These are phyloP conservation scores for Ploceus nigricollis DNA, from an alignment of 2,113 vertebrate species.

Conservation along the genomic window DNA sequence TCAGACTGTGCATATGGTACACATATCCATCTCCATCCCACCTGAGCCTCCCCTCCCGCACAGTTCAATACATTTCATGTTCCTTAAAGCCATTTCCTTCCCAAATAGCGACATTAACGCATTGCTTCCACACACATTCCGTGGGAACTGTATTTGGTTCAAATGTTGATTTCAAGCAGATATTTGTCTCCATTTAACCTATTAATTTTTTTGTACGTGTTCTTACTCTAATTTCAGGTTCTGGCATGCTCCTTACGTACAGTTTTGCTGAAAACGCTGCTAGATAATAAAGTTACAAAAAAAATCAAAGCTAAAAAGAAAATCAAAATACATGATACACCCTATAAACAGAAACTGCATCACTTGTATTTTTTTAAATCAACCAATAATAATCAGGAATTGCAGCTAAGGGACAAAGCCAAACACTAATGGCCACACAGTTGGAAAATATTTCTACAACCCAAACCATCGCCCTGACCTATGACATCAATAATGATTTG, in stretches of 20 bases:
- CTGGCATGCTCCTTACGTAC: accelerated
- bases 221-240: background rate
- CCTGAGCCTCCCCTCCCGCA: background rate
- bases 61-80: accelerated
- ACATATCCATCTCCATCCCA: accelerated
- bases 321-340: background rate
- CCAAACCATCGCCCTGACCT: background rate
- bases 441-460: background rate
- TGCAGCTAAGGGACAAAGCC: background rate
- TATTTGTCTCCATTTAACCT: background rate
- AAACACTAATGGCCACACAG: background rate
- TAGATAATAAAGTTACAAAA: background rate
- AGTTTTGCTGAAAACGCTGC: background rate
- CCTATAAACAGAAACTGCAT: background rate
- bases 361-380: background rate
- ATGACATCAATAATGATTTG: background rate
- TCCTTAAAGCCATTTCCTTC: background rate
- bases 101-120: accelerated
- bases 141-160: background rate
- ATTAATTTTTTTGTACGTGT: accelerated
- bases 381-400: background rate
- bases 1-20: accelerated
- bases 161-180: background rate
- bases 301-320: background rate
- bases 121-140: accelerated